These are phyloP conservation scores for Heliconius charithonia DNA, from an alignment of 2,888 invertebrate genomes.

Conservation along the genomic window DNA sequence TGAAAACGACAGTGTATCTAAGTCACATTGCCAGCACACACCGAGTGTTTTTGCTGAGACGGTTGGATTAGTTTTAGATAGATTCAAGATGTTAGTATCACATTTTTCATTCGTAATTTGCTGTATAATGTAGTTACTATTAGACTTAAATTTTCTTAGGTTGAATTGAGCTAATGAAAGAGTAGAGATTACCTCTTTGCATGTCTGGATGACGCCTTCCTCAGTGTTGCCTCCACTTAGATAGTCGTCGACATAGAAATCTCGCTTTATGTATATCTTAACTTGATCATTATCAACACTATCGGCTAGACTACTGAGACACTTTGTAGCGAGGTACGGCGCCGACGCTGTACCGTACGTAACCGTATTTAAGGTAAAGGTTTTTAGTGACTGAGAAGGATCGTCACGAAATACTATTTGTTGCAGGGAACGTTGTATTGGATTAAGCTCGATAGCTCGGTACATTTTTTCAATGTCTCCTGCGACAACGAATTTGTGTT, in stretches of 20 bases:
- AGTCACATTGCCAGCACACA: too few species aligned
- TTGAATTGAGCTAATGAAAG: too few species aligned
- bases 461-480: slow-evolving; percentile 32
- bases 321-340: slow-evolving; percentile 21
- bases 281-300: background rate
- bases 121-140: too few species aligned
- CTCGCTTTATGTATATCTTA: background rate
- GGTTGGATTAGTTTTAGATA: too few species aligned
- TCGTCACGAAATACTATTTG: slow-evolving; percentile 27
- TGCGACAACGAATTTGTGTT: background rate
- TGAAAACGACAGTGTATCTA: too few species aligned
- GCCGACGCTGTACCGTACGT: slow-evolving; percentile 28
- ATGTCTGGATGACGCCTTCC: too few species aligned
- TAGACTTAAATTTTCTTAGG: too few species aligned
- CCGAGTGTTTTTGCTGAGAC: too few species aligned
- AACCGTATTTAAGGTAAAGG: slow-evolving; percentile 33
- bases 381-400: slow-evolving; percentile 19
- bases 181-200: too few species aligned
- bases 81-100: too few species aligned
- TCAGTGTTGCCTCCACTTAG: background rate
- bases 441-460: slow-evolving; percentile 24
- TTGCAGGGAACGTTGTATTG: slow-evolving; percentile 30
- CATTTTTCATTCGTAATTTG: too few species aligned
- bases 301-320: slow-evolving; percentile 2
- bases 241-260: background rate